A percentile compares a stretch with the other conserved stretches of the same genome.
Evolutionary conservation across 2,888 invertebrate species (phyloP).

Genomic region (Ochropleura leucogaster): DNA sequence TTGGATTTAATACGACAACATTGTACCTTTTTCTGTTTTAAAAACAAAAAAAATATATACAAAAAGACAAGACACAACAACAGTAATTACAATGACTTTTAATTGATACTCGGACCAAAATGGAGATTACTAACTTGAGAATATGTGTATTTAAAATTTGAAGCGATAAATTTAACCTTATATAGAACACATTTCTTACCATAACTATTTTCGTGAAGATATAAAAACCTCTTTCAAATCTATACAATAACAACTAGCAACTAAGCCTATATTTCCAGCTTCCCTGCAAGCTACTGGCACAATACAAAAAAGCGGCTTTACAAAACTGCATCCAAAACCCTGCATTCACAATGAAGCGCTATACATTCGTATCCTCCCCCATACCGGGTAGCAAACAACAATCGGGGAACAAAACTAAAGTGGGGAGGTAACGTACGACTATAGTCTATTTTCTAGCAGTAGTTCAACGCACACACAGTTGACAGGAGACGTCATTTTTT

Average conservation of each 20-base stretch:
- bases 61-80: too few relatives aligned
- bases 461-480: not conserved
- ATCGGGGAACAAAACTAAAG: conserved; percentile 32
- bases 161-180: too few relatives aligned
- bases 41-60: too few relatives aligned
- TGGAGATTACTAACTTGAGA: too few relatives aligned
- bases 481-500: not conserved
- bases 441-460: not conserved
- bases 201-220: not conserved
- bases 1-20: too few relatives aligned
- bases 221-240: not conserved
- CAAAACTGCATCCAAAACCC: conserved; percentile 15
- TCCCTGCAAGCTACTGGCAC: not conserved
- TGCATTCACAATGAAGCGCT: conserved; percentile 25
- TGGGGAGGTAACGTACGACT: conserved; percentile 2
- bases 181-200: too few relatives aligned
- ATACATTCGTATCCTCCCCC: conserved; percentile 24
- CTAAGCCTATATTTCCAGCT: not conserved
- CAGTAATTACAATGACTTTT: too few relatives aligned
- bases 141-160: too few relatives aligned
- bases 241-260: not conserved
- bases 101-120: too few relatives aligned
- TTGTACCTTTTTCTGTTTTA: too few relatives aligned
- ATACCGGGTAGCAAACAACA: conserved; percentile 14
- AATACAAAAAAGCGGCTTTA: conserved; percentile 23